Evolutionary conservation across 2,113 vertebrate genomes (phyloP).

Genomic region (Oncorhynchus mykiss): DNA sequence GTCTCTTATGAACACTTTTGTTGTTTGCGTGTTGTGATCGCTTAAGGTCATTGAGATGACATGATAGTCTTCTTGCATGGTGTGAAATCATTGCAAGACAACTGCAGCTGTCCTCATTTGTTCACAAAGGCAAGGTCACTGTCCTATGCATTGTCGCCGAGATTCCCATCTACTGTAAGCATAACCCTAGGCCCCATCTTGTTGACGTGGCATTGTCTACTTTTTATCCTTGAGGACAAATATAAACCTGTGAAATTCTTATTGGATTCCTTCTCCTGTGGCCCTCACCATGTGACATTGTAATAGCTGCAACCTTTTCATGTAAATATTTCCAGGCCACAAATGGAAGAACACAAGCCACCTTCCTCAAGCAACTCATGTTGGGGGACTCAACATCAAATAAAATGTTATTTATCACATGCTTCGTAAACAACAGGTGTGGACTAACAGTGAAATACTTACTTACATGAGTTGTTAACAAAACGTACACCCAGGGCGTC

Average conservation of each 20-base stretch:
- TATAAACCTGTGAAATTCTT: conserved; percentile 1
- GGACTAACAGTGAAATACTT: too few species aligned
- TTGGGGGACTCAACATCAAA: too few species aligned
- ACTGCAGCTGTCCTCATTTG: conserved; percentile 2
- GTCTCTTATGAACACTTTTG: not conserved
- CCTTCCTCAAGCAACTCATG: not conserved
- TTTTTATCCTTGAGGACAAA: conserved; percentile 57
- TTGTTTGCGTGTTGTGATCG: not conserved
- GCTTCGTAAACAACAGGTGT: too few species aligned
- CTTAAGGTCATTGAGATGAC: not conserved
- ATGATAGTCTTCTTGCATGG: not conserved
- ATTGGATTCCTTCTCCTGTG: not conserved
- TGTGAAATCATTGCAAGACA: not conserved
- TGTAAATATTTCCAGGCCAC: not conserved
- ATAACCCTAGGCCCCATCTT: conserved; percentile 14
- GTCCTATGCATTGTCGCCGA: not conserved
- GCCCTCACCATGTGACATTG: not conserved
- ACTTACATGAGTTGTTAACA: too few species aligned
- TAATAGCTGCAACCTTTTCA: not conserved
- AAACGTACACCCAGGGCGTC: too few species aligned
- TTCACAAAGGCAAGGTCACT: conserved; percentile 1
- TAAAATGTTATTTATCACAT: too few species aligned
- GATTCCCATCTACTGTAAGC: not conserved
- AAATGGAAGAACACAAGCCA: not conserved
- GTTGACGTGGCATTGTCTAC: conserved; percentile 51